Percentiles rank a stretch among this genome's conserved stretches.
These are phyloP conservation scores for Ageneiosus marmoratus DNA, from an alignment of 2,113 vertebrate species.

Conservation along the genomic window DNA sequence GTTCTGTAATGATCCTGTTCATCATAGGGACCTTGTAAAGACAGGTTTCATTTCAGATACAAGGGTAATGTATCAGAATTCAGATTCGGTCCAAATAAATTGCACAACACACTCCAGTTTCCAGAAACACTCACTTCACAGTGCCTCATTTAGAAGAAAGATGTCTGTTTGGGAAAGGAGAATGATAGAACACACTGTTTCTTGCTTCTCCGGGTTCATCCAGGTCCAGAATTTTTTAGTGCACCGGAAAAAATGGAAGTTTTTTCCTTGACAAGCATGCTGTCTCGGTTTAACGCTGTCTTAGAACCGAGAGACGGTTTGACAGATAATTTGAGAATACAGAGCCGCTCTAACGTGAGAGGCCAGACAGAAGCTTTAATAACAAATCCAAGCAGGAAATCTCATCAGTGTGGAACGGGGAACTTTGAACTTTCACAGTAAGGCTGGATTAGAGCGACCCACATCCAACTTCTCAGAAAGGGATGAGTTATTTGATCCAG, in stretches of 20 bases:
- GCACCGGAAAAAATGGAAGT: neutral
- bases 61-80: neutral
- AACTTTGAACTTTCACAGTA: conserved; percentile 40
- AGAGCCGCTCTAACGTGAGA: neutral
- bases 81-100: neutral
- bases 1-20: conserved; percentile 29
- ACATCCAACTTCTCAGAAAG: conserved; percentile 32
- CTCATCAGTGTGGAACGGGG: conserved; percentile 26
- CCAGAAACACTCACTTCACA: neutral
- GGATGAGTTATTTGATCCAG: neutral
- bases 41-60: conserved; percentile 37
- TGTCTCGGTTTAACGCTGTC: neutral
- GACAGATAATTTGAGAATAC: neutral
- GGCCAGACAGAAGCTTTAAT: conserved; percentile 23
- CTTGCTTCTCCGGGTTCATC: neutral
- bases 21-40: conserved; percentile 23
- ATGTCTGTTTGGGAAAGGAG: neutral
- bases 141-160: neutral
- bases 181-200: neutral
- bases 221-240: neutral
- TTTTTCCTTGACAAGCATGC: neutral
- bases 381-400: conserved; percentile 36
- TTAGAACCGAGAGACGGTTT: neutral
- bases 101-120: neutral
- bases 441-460: conserved; percentile 38